These are phyloP conservation scores for Manacus vitellinus DNA, from an alignment of 2,113 vertebrate genomes.

Conservation along the genomic window DNA sequence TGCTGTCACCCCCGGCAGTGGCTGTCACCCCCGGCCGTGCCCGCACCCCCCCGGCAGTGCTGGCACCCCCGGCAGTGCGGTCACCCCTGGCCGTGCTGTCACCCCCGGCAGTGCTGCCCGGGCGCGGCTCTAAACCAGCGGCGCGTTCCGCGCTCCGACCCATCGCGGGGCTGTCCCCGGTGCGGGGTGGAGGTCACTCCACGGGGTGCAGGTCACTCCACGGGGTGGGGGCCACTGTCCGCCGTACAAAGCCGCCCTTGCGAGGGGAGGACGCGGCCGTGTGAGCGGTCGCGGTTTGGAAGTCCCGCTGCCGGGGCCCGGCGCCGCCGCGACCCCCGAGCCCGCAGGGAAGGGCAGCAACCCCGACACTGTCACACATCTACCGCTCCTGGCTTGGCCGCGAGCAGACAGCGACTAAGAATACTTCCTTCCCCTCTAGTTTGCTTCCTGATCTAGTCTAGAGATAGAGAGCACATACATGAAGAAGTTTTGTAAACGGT, in stretches of 20 bases:
- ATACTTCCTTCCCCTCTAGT: background rate
- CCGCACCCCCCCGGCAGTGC: too few species aligned
- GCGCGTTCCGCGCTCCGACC: too few species aligned
- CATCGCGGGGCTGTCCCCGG: fast-evolving
- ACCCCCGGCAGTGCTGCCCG: background rate
- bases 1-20: too few species aligned
- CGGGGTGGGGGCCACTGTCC: fast-evolving
- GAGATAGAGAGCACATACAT: background rate
- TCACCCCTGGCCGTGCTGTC: too few species aligned
- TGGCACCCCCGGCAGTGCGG: too few species aligned
- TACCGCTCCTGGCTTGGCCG: fast-evolving
- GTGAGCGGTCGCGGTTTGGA: background rate
- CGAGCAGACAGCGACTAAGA: background rate
- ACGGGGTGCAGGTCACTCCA: background rate
- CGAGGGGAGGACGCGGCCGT: fast-evolving
- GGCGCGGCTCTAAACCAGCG: background rate
- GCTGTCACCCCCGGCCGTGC: too few species aligned
- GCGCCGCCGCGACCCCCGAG: background rate
- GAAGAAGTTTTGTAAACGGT: fast-evolving
- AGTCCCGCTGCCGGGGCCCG: background rate
- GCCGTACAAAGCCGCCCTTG: background rate
- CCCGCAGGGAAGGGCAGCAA: fast-evolving
- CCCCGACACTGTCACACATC: fast-evolving
- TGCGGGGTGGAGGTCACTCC: background rate
- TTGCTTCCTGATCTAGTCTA: background rate